phyloP scores from a whole-genome alignment of 1,140 invertebrate genomes.

The Spodoptera frugiperda region DNA sequence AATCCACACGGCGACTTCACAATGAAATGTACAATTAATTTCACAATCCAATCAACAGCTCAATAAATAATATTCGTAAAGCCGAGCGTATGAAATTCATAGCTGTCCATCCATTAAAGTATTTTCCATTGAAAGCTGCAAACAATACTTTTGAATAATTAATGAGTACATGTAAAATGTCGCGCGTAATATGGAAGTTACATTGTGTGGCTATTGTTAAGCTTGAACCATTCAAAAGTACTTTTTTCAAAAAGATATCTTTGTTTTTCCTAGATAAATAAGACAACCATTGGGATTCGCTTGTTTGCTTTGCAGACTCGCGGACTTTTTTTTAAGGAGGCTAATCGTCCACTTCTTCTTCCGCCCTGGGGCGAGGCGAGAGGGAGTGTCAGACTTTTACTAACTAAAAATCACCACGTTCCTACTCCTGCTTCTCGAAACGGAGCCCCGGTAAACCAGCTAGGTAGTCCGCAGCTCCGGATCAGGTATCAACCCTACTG shows the following conservation, averaged over 20 bases:
- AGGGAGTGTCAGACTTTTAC: no score
- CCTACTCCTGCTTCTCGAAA: no score
- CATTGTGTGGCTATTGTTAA: conserved; percentile 3
- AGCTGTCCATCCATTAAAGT: not conserved
- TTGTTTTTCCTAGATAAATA: not conserved
- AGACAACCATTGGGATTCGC: not conserved
- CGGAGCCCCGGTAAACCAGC: no score
- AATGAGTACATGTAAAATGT: not conserved
- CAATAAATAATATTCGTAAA: not conserved
- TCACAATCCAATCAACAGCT: not conserved
- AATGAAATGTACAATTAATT: not conserved
- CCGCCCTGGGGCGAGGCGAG: no score
- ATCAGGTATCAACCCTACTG: no score
- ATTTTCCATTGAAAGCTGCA: not conserved
- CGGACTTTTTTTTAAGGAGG: no score
- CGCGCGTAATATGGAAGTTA: conserved; percentile 1
- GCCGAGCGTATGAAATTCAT: conserved; percentile 9
- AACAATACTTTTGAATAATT: conserved; percentile 5
- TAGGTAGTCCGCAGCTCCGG: no score
- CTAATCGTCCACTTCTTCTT: no score
- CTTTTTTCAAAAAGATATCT: not conserved
- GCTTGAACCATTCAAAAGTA: not conserved
- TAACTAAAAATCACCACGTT: no score
- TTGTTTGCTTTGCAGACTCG: not conserved
- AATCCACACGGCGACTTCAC: no score